These are phyloP conservation scores for Homarus gammarus DNA, from an alignment of 2,888 invertebrate genomes.

Conservation along the genomic window DNA sequence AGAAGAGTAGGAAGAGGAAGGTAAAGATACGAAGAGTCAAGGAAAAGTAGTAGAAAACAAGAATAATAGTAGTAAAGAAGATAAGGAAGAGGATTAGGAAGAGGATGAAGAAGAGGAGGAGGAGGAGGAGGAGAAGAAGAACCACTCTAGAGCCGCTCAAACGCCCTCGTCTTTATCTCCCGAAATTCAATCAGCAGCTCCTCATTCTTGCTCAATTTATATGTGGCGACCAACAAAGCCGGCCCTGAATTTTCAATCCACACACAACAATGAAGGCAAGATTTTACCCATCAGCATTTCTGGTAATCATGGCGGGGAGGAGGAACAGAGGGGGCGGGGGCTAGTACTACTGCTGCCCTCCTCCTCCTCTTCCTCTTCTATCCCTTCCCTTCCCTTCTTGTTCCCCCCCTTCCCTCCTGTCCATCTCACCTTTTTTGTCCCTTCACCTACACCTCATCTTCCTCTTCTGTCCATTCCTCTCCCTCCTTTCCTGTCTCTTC, in stretches of 20 bases:
- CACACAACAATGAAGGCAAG: constrained; percentile 57
- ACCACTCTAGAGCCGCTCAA: constrained; percentile 37
- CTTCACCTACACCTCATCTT: background rate
- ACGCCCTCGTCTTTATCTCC: constrained; percentile 58
- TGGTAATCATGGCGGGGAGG: constrained; percentile 32
- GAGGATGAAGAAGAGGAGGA: background rate
- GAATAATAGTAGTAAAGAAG: background rate
- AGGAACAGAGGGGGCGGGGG: background rate
- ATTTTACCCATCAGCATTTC: constrained; percentile 38
- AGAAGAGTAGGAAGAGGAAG: no score
- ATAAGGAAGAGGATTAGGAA: background rate
- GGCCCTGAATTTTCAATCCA: constrained; percentile 55
- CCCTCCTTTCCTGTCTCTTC: background rate
- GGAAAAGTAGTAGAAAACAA: background rate
- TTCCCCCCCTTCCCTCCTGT: no score
- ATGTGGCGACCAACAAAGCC: constrained; percentile 54
- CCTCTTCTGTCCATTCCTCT: background rate
- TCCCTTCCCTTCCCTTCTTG: background rate
- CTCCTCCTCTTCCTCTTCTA: no score
- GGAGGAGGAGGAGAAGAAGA: background rate
- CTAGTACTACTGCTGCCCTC: no score
- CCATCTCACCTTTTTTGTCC: background rate
- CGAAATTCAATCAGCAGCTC: constrained; percentile 63
- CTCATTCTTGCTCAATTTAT: constrained; percentile 62
- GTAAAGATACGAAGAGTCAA: background rate